These are phyloP conservation scores for Rapana venosa DNA, from an alignment of 2,888 invertebrate genomes.

Conservation along the genomic window DNA sequence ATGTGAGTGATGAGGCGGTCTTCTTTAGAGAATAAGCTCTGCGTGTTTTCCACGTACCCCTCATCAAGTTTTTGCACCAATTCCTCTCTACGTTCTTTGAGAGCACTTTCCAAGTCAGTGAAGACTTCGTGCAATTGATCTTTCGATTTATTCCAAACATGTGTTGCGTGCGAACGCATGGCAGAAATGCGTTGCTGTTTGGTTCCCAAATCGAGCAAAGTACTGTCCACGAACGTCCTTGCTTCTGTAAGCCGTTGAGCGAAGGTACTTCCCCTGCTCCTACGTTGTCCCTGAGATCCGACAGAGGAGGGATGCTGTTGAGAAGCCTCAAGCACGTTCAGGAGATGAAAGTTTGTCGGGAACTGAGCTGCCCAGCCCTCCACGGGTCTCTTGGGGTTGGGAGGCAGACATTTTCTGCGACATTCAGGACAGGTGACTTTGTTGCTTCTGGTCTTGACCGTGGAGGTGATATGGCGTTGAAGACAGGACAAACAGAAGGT, in stretches of 20 bases:
- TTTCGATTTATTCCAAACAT: slow-evolving; percentile 1
- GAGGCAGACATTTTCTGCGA: slow-evolving; percentile 11
- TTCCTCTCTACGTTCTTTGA: background rate
- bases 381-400: slow-evolving; percentile 8
- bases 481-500: slow-evolving; percentile 46
- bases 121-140: background rate
- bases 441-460: background rate
- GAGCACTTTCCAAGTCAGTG: background rate
- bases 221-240: background rate
- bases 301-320: background rate
- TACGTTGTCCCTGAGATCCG: background rate
- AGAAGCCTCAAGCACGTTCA: background rate
- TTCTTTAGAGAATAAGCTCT: background rate
- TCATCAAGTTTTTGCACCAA: slow-evolving; percentile 20
- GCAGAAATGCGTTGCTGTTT: background rate
- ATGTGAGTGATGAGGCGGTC: background rate
- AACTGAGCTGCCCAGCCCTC: background rate
- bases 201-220: background rate
- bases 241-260: background rate
- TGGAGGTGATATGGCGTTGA: background rate
- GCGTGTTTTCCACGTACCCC: slow-evolving; percentile 15
- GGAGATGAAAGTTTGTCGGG: slow-evolving; percentile 22
- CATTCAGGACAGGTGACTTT: slow-evolving; percentile 24
- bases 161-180: background rate
- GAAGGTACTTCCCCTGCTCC: background rate